Base-by-base conservation (phyloP, 1,140 invertebrate genomes). In the Drosophila ironensis region DNA sequence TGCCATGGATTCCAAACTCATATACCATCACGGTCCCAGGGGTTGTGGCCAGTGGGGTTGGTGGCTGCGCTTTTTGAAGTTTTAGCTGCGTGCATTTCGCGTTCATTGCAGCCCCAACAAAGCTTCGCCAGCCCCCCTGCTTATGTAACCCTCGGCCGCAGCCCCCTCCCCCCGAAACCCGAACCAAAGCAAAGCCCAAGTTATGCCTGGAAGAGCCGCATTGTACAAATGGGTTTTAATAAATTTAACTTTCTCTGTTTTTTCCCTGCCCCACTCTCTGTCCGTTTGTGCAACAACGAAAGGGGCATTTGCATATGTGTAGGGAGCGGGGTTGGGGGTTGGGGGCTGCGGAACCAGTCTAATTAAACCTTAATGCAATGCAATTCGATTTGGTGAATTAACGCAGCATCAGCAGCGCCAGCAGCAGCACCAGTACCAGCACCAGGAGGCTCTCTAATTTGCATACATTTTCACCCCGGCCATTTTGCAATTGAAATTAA, bases 361-460 rank as follows among this genome's bases (percentile, higher is more conserved):
- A 82, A 84, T 82, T 82, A 66, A 72, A 52, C 68, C 69, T 64
- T 77, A 82, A 70, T 84, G 73, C 73, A 38, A 59, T 53, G 78
- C 68, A 72, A 77, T 82, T 82, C 68, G 78, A 82, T 82, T 84
- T 72, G 68, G 50, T 52, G 52, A 77, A 82, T 82, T 76, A 76
- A 69, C 73, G 68, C 68, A 35, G 60, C 60, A 56, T 42, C 22
- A 24, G 56, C 25, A 16, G 8, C 3, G 3, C 33, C 41, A 35
- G 46, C 50, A 42, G 41, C 37, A 48, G 76, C 60, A 56, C 41
- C 22, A 24, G 56, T 20, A 16, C 9, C 3, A 4, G 41, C 41
- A 35, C 40, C 50, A 42, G 41, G 41, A 48, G 76, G 72, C 64
- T 76, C 72, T 59, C 57, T 64, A 82, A 81, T 82, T 77, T 82